Conservation (phyloP, 2,888 invertebrate genomes). For the Urechis unicinctus region DNA sequence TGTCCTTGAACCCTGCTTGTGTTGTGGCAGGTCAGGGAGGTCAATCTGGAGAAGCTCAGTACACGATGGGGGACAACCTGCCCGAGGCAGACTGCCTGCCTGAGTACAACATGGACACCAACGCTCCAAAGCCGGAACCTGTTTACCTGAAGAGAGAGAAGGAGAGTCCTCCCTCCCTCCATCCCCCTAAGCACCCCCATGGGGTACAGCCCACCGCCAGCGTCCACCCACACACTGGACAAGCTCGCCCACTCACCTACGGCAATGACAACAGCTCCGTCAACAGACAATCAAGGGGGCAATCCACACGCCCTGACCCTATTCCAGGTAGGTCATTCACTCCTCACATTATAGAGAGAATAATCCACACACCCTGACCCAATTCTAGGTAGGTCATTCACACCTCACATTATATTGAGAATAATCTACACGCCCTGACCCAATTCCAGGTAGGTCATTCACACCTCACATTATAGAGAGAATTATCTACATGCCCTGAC, state of each 20-base stretch:
- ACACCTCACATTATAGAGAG: background rate
- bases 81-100: background rate
- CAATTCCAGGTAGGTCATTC: conserved; percentile 31
- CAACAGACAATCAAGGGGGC: conserved; percentile 41
- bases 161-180: conserved; percentile 33
- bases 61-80: background rate
- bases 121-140: conserved; percentile 29
- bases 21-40: too few species aligned
- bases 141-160: conserved; percentile 42
- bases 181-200: conserved; percentile 42
- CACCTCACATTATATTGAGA: too few species aligned
- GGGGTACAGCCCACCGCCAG: conserved; percentile 24
- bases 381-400: too few species aligned
- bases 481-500: too few species aligned
- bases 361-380: too few species aligned
- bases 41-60: too few species aligned
- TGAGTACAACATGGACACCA: conserved; percentile 34
- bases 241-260: conserved; percentile 30
- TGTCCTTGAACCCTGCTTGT: too few species aligned
- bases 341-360: background rate
- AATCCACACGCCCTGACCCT: conserved; percentile 40
- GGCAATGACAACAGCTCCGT: conserved; percentile 47
- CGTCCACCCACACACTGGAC: conserved; percentile 35
- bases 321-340: conserved; percentile 29
- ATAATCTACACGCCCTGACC: conserved; percentile 41